Base-by-base conservation (phyloP, 2,888 invertebrate genomes). In the Galerucella calmariensis region DNA sequence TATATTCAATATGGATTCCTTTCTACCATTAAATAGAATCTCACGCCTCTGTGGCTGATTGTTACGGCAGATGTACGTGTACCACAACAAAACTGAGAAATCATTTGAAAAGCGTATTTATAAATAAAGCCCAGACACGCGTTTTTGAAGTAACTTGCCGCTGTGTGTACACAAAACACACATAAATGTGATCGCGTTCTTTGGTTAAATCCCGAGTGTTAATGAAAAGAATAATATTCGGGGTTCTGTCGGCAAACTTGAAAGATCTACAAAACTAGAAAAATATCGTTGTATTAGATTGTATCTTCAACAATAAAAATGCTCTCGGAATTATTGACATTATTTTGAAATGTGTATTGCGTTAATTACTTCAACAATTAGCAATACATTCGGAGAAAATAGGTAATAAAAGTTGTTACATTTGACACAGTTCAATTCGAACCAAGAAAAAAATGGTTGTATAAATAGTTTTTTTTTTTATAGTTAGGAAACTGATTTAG, bases 141-240 rank as follows among this genome's bases (percentile, higher is more conserved):
- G 77, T 78, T 79, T 79, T 78, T 76, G 73, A 72, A 62, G 67
- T 72, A 56, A 56, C 72, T 74, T 70, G 78, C 80, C 79, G 80
- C 80, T 78, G 76, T 79, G 77, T 79, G 77, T 79, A n/a, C n/a
- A 74, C 77, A 67, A 69, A 77, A 75, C 77, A 78, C 74, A 80
- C 79, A 79, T 72, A 74, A 20, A 75, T 81, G 78, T 82, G 81
- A 81, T 82, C 82, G 81, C 80, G 81, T 82, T 82, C 81, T 80
- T 80, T 79, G 75, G 65, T 59, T 51, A 16, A 20, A 77, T 72
- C 76, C 72, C 63, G 80, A 77, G 83, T 82, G 83, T 79, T 82
- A 83, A 83, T 82, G 81, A 82, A 80, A 82, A 82, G 81, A 81
- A 81, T 79, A 81, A 83, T 53, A 75, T 78, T 78, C 74, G 73